phyloP scores from a whole-genome alignment of 2,888 invertebrate species.

The Amphiduros pacificus region DNA sequence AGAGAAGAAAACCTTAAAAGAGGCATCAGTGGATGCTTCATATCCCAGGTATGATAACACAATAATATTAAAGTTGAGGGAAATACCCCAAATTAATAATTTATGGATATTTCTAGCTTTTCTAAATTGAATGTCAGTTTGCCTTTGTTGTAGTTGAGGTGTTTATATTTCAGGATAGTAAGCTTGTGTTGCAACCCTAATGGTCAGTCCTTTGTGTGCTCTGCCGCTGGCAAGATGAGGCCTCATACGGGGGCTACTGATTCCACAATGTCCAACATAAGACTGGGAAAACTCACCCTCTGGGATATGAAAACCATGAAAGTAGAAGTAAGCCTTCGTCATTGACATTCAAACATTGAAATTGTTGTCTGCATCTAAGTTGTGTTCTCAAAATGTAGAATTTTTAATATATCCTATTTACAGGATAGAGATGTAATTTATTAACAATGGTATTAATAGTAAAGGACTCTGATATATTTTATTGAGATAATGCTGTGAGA shows the following conservation, averaged over 20 bases:
- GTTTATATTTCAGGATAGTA: constrained; percentile 15
- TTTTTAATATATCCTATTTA: no score
- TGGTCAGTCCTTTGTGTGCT: constrained; percentile 61
- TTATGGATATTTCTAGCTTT: no score
- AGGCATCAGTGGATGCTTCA: constrained; percentile 58
- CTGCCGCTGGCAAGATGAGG: constrained; percentile 43
- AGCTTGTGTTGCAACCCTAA: constrained; percentile 63
- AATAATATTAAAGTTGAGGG: background rate
- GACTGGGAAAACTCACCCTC: constrained; percentile 63
- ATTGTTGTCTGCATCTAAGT: background rate
- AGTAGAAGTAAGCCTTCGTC: constrained; percentile 59
- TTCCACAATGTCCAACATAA: constrained; percentile 27
- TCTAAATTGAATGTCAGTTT: no score
- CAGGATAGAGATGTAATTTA: no score
- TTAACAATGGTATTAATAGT: no score
- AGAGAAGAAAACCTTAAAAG: constrained; percentile 66
- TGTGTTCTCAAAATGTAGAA: no score
- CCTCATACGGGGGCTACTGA: constrained; percentile 29
- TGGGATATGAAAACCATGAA: constrained; percentile 67
- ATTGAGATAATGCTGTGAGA: no score
- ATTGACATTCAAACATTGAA: background rate
- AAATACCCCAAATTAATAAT: background rate
- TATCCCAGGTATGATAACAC: constrained; percentile 41
- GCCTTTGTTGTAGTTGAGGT: no score
- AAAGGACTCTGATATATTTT: no score